phyloP scores from a whole-genome alignment of 2,797 vertebrate genomes.

The Cuculus canorus region DNA sequence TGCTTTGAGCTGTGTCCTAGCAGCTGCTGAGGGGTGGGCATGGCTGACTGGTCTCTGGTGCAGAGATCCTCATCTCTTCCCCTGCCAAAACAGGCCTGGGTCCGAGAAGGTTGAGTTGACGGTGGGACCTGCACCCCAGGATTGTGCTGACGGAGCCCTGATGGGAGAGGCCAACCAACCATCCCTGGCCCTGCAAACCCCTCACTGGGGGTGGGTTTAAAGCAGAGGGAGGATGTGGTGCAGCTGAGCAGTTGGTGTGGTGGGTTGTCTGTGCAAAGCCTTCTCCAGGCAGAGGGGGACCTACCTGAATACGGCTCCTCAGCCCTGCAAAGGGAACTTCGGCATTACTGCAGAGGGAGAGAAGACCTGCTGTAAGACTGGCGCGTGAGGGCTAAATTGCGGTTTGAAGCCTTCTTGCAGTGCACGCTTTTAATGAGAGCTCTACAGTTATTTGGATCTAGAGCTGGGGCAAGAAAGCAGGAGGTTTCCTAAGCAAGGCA shows the following conservation, averaged over 20 bases:
- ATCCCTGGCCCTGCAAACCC: neutral
- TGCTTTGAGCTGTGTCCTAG: neutral
- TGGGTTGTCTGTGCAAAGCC: neutral
- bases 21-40: neutral
- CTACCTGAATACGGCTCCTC: rapidly evolving
- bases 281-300: rapidly evolving
- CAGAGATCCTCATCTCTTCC: neutral
- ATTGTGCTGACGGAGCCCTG: rapidly evolving
- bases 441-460: neutral
- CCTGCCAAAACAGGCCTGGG: rapidly evolving
- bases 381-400: rapidly evolving
- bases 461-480: neutral
- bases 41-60: neutral
- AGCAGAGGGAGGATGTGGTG: neutral
- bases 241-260: rapidly evolving
- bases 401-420: neutral
- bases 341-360: neutral
- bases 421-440: neutral
- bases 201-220: no score
- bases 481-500: neutral
- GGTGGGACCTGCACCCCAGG: rapidly evolving
- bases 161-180: rapidly evolving
- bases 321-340: rapidly evolving
- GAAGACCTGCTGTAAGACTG: neutral
- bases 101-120: rapidly evolving